These are phyloP conservation scores for Pomatorhinus ruficollis DNA, from an alignment of 2,113 vertebrate genomes.

Conservation along the genomic window DNA sequence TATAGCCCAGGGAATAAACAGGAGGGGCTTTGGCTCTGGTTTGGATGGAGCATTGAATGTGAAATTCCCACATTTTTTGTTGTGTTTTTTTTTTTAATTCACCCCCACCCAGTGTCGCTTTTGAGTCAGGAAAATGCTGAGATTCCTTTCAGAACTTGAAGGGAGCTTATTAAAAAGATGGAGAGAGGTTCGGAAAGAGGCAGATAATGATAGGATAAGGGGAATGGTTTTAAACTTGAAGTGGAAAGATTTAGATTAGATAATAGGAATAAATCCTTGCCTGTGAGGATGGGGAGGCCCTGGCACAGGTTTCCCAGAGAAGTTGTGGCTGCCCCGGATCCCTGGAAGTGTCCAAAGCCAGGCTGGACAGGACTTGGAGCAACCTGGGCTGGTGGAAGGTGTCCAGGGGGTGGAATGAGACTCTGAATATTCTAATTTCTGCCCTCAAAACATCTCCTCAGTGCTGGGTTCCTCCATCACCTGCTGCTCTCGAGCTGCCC, in stretches of 20 bases:
- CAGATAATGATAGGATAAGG: background rate
- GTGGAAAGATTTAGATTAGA: background rate
- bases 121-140: background rate
- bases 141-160: background rate
- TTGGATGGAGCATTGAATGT: accelerated
- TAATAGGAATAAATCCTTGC: background rate
- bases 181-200: background rate
- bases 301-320: accelerated
- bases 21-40: background rate
- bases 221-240: background rate
- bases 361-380: accelerated
- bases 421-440: background rate
- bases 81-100: background rate
- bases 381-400: background rate
- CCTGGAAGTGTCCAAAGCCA: background rate
- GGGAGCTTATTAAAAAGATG: background rate
- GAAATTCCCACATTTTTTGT: background rate
- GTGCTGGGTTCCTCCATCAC: accelerated
- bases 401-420: background rate
- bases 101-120: too few species aligned
- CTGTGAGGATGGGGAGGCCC: background rate
- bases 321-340: background rate
- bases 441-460: background rate
- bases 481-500: accelerated
- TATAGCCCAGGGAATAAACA: background rate